These are phyloP conservation scores for Eurois occulta DNA, from an alignment of 2,888 invertebrate species.

Conservation along the genomic window DNA sequence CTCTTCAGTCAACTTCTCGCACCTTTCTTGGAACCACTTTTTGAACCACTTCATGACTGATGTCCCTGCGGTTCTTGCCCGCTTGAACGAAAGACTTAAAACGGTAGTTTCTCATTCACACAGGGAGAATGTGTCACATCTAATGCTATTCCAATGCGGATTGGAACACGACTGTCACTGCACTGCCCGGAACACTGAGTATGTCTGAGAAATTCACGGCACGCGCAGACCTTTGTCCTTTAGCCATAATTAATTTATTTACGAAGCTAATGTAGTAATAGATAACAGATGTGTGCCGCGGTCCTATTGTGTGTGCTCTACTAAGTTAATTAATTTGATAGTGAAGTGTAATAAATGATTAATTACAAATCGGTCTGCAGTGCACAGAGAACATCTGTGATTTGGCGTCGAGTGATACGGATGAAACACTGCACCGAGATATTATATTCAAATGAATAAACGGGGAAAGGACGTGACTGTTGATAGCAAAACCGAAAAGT, in stretches of 20 bases:
- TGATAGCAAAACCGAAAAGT: slow-evolving; percentile 30
- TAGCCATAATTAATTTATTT: slow-evolving; percentile 86
- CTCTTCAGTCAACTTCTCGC: slow-evolving; percentile 83
- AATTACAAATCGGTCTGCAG: slow-evolving; percentile 60
- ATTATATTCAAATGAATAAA: slow-evolving; percentile 29
- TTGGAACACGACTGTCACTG: slow-evolving; percentile 75
- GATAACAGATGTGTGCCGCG: slow-evolving; percentile 83
- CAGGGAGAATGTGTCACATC: slow-evolving; percentile 61
- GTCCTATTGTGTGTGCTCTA: slow-evolving; percentile 82
- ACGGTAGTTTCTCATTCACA: slow-evolving; percentile 91
- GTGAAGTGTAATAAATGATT: slow-evolving; percentile 73
- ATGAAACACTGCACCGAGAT: slow-evolving; percentile 41
- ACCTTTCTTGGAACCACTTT: slow-evolving; percentile 91
- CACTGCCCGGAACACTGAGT: slow-evolving; percentile 54
- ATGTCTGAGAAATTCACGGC: slow-evolving; percentile 79
- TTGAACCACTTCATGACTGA: slow-evolving; percentile 92
- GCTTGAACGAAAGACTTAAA: slow-evolving; percentile 91
- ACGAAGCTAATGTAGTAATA: slow-evolving; percentile 79
- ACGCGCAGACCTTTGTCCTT: slow-evolving; percentile 89
- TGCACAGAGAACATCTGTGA: slow-evolving; percentile 68
- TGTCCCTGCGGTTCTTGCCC: slow-evolving; percentile 91
- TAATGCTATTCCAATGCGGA: slow-evolving; percentile 71
- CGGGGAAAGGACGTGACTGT: slow-evolving; percentile 9
- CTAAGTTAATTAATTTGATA: slow-evolving; percentile 83
- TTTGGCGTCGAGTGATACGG: slow-evolving; percentile 54